Evolutionary conservation across 37 sponge, comb jelly and placozoan species (phyloP).

Genomic region (Lycopodina hypogea): DNA sequence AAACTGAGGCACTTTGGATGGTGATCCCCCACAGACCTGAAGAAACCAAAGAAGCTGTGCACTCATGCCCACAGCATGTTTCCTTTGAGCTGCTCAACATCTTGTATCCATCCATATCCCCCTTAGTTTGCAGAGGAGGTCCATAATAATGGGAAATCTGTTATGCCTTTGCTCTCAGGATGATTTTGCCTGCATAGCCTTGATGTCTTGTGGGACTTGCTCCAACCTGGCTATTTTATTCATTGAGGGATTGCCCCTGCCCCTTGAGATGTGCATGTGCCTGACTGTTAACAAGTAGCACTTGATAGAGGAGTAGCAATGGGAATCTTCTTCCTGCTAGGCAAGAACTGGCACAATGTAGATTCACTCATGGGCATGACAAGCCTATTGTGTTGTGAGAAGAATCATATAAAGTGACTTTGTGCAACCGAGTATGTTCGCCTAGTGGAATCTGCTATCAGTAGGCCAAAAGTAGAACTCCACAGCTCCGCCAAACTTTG

Average conservation of each 20-base stretch:
- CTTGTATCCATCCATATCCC: background rate
- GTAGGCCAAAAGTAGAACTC: constrained; percentile 22
- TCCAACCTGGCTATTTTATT: background rate
- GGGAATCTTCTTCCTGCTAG: too few relatives aligned
- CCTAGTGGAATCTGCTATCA: constrained; percentile 3
- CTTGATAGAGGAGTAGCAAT: constrained; percentile 24
- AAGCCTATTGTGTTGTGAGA: background rate
- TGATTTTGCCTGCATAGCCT: background rate
- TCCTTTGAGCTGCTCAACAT: background rate
- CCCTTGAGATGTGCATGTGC: background rate
- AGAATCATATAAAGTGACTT: constrained; percentile 15
- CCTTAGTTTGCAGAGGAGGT: background rate
- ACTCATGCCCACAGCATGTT: constrained; percentile 3
- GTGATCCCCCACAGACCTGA: background rate
- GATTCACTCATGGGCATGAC: constrained; percentile 28
- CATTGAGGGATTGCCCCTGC: background rate
- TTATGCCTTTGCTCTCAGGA: background rate
- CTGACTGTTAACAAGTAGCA: constrained; percentile 27
- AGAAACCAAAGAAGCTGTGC: constrained; percentile 3
- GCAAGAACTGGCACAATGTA: constrained; percentile 11
- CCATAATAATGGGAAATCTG: background rate
- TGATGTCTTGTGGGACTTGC: background rate
- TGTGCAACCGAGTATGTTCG: constrained; percentile 17
- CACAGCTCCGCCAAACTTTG: constrained; percentile 19
- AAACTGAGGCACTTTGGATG: background rate